Evolutionary conservation across 2,888 invertebrate genomes (phyloP).

Genomic region (Hypena proboscidalis): DNA sequence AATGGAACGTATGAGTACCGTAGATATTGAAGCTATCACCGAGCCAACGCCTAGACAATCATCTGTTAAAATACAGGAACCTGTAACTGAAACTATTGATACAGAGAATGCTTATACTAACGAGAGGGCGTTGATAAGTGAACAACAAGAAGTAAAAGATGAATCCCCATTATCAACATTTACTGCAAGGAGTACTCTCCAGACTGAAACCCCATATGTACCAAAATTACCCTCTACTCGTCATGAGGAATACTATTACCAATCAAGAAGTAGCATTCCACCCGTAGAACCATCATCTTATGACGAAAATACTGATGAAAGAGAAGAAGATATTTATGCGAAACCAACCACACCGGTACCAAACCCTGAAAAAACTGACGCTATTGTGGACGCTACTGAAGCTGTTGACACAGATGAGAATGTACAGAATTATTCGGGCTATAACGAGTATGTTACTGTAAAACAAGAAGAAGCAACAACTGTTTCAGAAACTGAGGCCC

Average conservation of each 20-base stretch:
- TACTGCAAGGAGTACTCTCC: constrained; percentile 51
- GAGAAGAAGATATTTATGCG: constrained; percentile 54
- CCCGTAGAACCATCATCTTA: constrained; percentile 57
- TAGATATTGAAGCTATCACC: constrained; percentile 77
- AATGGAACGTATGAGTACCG: constrained; percentile 78
- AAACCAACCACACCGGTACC: constrained; percentile 57
- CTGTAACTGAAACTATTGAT: constrained; percentile 58
- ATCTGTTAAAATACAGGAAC: constrained; percentile 53
- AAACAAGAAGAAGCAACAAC: constrained; percentile 57
- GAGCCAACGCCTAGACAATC: constrained; percentile 63
- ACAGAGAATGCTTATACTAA: constrained; percentile 77
- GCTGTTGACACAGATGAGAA: constrained; percentile 57
- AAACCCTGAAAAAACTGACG: constrained; percentile 47
- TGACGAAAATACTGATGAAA: constrained; percentile 54
- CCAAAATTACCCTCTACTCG: constrained; percentile 54
- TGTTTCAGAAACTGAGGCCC: constrained; percentile 46
- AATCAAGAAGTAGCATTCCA: constrained; percentile 57
- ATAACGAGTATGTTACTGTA: constrained; percentile 51
- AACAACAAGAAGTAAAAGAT: constrained; percentile 56
- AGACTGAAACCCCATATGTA: constrained; percentile 59
- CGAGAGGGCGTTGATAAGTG: constrained; percentile 66
- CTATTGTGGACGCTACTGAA: constrained; percentile 58
- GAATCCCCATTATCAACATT: constrained; percentile 48
- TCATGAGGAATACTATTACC: constrained; percentile 59
- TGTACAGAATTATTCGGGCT: constrained; percentile 50